phyloP scores from a whole-genome alignment of 2,888 invertebrate genomes.

The Automeris io region DNA sequence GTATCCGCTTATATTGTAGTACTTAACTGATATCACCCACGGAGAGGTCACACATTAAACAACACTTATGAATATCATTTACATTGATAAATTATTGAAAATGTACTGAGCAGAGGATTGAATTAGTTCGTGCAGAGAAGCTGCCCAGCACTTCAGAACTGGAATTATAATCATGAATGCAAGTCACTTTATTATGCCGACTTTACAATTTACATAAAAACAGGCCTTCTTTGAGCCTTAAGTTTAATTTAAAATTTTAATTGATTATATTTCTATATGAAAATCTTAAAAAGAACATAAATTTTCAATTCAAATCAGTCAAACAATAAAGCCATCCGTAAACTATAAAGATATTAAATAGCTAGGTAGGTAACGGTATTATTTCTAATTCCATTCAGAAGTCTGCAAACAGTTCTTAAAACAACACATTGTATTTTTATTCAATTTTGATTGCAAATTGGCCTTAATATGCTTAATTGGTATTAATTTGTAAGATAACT shows the following conservation, averaged over 20 bases:
- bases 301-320: too few species aligned
- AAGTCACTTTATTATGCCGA: neutral
- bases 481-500: neutral
- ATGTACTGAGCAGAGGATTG: conserved; percentile 5
- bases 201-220: neutral
- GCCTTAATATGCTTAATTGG: neutral
- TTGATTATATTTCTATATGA: too few species aligned
- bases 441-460: neutral
- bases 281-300: too few species aligned
- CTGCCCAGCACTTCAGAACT: conserved; percentile 2
- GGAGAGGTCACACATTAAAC: conserved; percentile 48
- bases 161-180: neutral
- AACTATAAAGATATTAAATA: too few species aligned
- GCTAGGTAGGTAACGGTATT: too few species aligned
- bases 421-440: neutral
- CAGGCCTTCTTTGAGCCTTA: too few species aligned
- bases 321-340: too few species aligned
- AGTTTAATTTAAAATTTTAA: too few species aligned
- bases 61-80: conserved; percentile 49
- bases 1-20: conserved; percentile 22
- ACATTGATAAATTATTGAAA: conserved; percentile 26
- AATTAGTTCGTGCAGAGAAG: neutral
- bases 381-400: too few species aligned
- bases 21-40: conserved; percentile 46
- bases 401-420: too few species aligned